Base-by-base conservation (phyloP, 1,140 invertebrate species). In the Danaus plexippus region DNA sequence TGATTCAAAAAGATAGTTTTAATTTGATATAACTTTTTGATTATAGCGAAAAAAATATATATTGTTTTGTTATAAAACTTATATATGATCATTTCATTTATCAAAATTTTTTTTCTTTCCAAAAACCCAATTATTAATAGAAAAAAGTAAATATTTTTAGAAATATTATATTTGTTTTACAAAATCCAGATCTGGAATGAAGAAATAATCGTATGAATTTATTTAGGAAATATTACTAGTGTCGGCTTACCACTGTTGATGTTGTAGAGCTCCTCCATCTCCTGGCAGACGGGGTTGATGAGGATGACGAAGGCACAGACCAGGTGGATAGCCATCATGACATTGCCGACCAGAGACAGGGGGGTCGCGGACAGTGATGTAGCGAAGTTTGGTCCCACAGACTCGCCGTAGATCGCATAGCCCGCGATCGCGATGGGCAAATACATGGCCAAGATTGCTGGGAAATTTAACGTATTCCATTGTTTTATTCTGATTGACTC, bases 221-320 rank as follows among this genome's bases (percentile, higher is more conserved):
- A 15, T 15, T 1, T 15, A 15, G 15, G 15, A 15, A 15, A 15
- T 15, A 15, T 15, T 1, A 15, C 3, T 3, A 15, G 1, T 15
- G 15, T 32, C 32, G 64, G 75, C 85, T 88, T 80, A 94, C 93
- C 71, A 68, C 88, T 88, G 32, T 92, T 90, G 11, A 93, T 82
- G 43, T 88, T 86, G 51, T 93, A 88, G 0, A 92, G 77, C 61
- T 93, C 89, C 80, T 95, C 94, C 43, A 93, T 72, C 68, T 93
- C 91, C 74, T 92, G 91, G 64, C 88, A 89, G 12, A 92, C 88
- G 0, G 92, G 91, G 75, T 92, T 93, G 43, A 91, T 87, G 48
- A 92, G 82, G 59, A 93, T 92, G 22, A 92, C 75, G 67, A 92
- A 92, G 9, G 91, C 91, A 41, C 89, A 77, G 10, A 92, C 71